phyloP scores from a whole-genome alignment of 2,113 vertebrate genomes.

The Recurvirostra avosetta region DNA sequence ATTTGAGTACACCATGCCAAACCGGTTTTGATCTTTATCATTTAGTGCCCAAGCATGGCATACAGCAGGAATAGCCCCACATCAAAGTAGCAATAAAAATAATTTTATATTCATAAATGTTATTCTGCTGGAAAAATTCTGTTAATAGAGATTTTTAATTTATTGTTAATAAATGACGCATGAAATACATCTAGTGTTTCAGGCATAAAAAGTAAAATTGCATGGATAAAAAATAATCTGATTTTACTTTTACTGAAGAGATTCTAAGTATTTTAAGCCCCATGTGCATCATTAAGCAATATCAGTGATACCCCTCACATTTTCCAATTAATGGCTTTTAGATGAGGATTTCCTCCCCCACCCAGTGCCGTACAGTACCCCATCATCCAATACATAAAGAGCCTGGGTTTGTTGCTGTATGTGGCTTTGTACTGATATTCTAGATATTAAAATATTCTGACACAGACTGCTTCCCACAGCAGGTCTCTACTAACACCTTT shows the following conservation, averaged over 20 bases:
- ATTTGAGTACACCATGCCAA: neutral
- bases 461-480: neutral
- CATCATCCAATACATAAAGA: neutral
- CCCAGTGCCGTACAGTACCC: too few relatives aligned
- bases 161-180: neutral
- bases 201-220: neutral
- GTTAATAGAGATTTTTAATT: conserved; percentile 25
- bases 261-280: neutral
- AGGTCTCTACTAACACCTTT: neutral
- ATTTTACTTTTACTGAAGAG: neutral
- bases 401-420: neutral
- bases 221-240: neutral
- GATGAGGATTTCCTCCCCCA: neutral
- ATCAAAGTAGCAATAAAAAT: neutral
- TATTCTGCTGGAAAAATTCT: too few relatives aligned
- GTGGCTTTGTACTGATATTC: neutral
- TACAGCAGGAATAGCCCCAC: neutral
- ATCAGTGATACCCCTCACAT: neutral
- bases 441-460: neutral
- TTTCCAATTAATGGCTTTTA: neutral
- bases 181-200: neutral
- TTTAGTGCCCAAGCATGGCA: neutral
- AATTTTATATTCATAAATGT: neutral
- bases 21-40: neutral
- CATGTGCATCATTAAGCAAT: neutral